phyloP scores from a whole-genome alignment of 2,797 vertebrate species.

The Balearica regulorum region DNA sequence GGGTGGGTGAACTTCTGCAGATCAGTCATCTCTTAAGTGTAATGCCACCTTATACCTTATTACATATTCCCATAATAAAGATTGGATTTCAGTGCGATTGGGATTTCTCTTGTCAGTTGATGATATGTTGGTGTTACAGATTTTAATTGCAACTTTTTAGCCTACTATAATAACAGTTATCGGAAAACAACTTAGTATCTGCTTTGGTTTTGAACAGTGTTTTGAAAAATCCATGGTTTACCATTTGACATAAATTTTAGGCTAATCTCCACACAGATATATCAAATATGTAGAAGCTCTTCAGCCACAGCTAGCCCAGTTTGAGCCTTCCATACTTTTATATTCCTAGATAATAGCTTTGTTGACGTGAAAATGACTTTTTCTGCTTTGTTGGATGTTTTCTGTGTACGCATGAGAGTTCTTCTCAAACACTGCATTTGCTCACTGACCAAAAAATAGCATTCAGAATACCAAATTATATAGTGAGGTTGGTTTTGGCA shows the following conservation, averaged over 20 bases:
- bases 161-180: not conserved
- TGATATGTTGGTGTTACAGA: not conserved
- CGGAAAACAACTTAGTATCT: not conserved
- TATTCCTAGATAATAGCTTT: slow-evolving; percentile 59
- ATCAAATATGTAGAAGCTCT: not conserved
- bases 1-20: not conserved
- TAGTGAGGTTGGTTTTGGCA: slow-evolving; percentile 46
- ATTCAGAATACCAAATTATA: slow-evolving; percentile 61
- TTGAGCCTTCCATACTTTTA: slow-evolving; percentile 4
- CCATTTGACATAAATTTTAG: not conserved
- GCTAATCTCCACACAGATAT: not conserved
- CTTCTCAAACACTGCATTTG: slow-evolving; percentile 66
- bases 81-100: not conserved
- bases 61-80: not conserved
- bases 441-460: slow-evolving; percentile 68
- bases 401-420: slow-evolving; percentile 48
- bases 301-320: not conserved
- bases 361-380: slow-evolving; percentile 64
- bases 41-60: not conserved
- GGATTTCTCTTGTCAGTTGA: not conserved
- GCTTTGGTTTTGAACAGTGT: not conserved
- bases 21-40: not conserved
- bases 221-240: not conserved
- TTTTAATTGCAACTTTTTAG: slow-evolving; percentile 25
- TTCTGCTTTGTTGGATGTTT: slow-evolving; percentile 60